Base-by-base conservation (phyloP, 2,888 invertebrate species). In the Hesperia comma region DNA sequence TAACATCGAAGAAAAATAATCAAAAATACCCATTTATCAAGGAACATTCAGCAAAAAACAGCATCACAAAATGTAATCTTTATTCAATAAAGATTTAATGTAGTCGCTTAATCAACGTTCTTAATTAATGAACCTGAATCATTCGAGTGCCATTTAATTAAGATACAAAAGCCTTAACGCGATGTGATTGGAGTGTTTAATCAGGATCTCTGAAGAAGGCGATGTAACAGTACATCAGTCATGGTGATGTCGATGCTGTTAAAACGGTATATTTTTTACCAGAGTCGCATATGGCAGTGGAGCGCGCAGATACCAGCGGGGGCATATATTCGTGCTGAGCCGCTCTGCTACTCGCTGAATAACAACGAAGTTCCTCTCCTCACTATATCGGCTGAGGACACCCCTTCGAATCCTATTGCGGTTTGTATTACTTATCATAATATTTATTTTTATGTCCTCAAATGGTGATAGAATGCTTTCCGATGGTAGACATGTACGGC, bases 361-460 rank as follows among this genome's bases (percentile, higher is more conserved):
- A 95, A 93, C 70, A 97, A 97, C 82, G 94, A 95, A 76, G 94
- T 96, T 54, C 96, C 96, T 37, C 77, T 97, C 57, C 82, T 98
- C 21, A 97, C 97, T 3, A 94, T 97, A 63, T 96, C 97, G 26
- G 94, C 94, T 12, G 93, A 94, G 14, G 94, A 94, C 70, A 85
- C 90, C 6, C 86, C 88, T 7, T 76, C 80, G 15, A 94, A 94
- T 79, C 94, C 94, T 41, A 92, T 95, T 46, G 89, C 92, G 81
- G 95, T 95, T 76, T 72, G 81, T 74, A 63, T 56, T 55, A n/a
- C 14, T 6, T 51, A 26, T 41, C 2, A 21, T 15, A 33, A 17
- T 17, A 19, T 14, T 15, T 10, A 21, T 19, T n/a, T 37, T 7
- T 26, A 33, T 60, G 40, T 40, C 46, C 26, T 58, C 56, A 6